Evolutionary conservation across 1,140 invertebrate species (phyloP).

Genomic region (Panagrolaimus sp.): DNA sequence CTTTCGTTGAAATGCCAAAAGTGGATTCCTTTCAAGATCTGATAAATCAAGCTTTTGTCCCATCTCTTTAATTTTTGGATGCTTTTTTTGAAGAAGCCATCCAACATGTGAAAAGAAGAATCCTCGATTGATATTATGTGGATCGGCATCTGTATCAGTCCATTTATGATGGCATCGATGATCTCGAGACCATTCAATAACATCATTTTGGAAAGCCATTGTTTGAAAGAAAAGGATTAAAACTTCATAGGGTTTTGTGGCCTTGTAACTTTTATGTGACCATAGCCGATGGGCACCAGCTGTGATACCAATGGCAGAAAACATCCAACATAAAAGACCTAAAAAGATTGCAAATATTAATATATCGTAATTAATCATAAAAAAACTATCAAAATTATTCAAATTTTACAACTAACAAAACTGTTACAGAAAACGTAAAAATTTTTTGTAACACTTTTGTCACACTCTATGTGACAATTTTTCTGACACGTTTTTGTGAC

Average conservation of each 20-base stretch:
- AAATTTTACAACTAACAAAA: no score
- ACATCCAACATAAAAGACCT: slow-evolving; percentile 43
- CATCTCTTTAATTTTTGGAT: slow-evolving; percentile 78
- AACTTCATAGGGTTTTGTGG: slow-evolving; percentile 75
- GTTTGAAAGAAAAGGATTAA: slow-evolving; percentile 75
- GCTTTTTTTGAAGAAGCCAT: slow-evolving; percentile 83
- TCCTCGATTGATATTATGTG: slow-evolving; percentile 78
- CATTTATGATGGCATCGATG: slow-evolving; percentile 94
- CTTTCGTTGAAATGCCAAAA: slow-evolving; percentile 78
- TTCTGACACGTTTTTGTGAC: no score
- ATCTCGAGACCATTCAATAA: slow-evolving; percentile 87
- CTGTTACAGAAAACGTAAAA: no score
- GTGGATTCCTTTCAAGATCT: slow-evolving; percentile 78
- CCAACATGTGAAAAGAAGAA: slow-evolving; percentile 95
- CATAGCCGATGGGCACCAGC: slow-evolving; percentile 88
- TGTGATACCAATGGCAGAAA: slow-evolving; percentile 69
- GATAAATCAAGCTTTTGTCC: slow-evolving; percentile 78
- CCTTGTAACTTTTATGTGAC: slow-evolving; percentile 89
- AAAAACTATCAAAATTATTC: not conserved
- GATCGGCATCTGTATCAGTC: slow-evolving; percentile 89
- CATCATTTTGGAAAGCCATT: slow-evolving; percentile 82
- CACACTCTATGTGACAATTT: no score
- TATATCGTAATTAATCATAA: no score
- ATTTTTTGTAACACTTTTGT: no score
- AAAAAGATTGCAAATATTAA: slow-evolving; percentile 16